Evolutionary conservation across 2,888 invertebrate genomes (phyloP).

Genomic region (Ichneumon xanthorius): DNA sequence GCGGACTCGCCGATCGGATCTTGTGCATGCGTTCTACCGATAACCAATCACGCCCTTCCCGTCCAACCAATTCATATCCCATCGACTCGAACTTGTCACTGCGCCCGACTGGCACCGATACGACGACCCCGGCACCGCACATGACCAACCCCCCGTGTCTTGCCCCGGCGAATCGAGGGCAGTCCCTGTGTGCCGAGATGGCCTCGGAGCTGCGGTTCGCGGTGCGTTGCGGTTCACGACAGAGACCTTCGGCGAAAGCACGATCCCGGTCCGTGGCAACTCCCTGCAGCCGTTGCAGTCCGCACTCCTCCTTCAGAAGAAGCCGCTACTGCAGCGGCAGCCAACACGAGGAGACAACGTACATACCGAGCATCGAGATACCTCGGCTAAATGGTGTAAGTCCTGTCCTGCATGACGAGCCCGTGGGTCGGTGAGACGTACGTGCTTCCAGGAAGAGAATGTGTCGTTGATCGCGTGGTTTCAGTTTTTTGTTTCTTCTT

Average conservation of each 20-base stretch:
- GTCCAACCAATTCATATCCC: conserved; percentile 5
- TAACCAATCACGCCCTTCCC: not conserved
- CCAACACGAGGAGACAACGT: conserved; percentile 83
- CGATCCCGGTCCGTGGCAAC: conserved; percentile 70
- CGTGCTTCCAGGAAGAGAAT: not conserved
- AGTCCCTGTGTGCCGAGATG: conserved; percentile 97
- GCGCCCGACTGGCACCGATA: not conserved
- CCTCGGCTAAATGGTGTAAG: conserved; percentile 85
- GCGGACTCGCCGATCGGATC: conserved; percentile 53
- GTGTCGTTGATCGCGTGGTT: not conserved
- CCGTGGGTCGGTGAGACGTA: conserved; percentile 47
- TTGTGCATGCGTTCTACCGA: not conserved
- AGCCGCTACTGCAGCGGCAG: conserved; percentile 78
- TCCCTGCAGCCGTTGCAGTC: conserved; percentile 82
- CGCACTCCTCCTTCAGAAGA: conserved; percentile 79
- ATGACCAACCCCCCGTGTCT: not conserved
- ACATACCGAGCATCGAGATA: conserved; percentile 83
- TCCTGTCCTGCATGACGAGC: conserved; percentile 81
- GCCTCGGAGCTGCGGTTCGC: conserved; percentile 96
- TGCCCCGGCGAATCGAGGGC: conserved; percentile 79
- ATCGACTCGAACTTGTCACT: not conserved
- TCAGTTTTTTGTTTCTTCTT: not conserved
- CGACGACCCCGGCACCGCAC: not conserved
- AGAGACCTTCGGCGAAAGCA: conserved; percentile 90
- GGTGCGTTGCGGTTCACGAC: conserved; percentile 94